These are phyloP conservation scores for Steinernema feltiae DNA, from an alignment of 1,140 invertebrate genomes.

Conservation along the genomic window DNA sequence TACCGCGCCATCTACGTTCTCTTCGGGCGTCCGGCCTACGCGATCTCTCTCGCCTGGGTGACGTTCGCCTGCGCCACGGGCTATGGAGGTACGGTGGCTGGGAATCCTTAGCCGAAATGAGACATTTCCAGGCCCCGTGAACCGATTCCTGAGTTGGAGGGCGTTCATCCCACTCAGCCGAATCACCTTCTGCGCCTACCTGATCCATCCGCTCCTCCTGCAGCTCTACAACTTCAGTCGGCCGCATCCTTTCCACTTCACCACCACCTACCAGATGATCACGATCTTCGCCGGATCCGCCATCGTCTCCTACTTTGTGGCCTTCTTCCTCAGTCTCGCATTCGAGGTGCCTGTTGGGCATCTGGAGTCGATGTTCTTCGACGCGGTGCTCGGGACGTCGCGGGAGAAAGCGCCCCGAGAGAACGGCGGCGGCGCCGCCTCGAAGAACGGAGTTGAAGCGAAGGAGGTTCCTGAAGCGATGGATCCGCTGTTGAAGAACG, in stretches of 20 bases:
- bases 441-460: background rate
- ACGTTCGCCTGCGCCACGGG: constrained; percentile 80
- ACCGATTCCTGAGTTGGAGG: constrained; percentile 58
- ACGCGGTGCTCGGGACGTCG: constrained; percentile 42
- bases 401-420: constrained; percentile 4
- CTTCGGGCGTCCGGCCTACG: constrained; percentile 76
- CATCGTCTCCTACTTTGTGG: constrained; percentile 44
- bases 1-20: constrained; percentile 70
- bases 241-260: constrained; percentile 56
- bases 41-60: constrained; percentile 74
- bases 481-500: background rate
- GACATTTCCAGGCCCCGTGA: constrained; percentile 57
- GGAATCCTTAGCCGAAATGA: constrained; percentile 32
- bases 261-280: constrained; percentile 54
- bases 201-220: constrained; percentile 60
- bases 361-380: constrained; percentile 32
- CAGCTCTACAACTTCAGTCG: constrained; percentile 54
- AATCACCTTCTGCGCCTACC: constrained; percentile 61
- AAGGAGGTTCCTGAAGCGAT: background rate
- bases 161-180: constrained; percentile 58
- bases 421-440: background rate
- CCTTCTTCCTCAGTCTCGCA: constrained; percentile 46
- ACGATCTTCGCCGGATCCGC: constrained; percentile 29
- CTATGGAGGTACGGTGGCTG: constrained; percentile 67
- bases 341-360: constrained; percentile 50